Base-by-base conservation (phyloP, 2,113 vertebrate species). In the Onychostruthus taczanowskii region DNA sequence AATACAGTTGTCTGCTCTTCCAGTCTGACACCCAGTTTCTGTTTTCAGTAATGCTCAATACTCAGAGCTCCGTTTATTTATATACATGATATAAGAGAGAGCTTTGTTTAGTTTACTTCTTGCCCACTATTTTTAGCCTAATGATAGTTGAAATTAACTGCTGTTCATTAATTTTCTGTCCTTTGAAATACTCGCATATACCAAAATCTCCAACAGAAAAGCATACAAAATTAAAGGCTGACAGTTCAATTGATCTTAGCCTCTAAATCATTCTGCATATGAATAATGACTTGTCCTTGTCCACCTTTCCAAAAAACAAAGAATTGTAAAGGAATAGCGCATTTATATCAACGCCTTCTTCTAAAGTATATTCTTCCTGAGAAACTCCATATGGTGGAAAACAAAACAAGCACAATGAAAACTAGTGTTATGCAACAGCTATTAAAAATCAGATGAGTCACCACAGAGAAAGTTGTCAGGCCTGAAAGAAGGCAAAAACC, bases 361-460 rank as follows among this genome's bases (percentile, higher is more conserved):
- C 47, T 63, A 21, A 86, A 90, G 55, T 44, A 22, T 63, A 68
- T 67, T 88, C 79, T 95, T 37, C 67, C 62, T 26, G 75, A 92
- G 63, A 88, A 90, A 62, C 82, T 95, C 90, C 92, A 86, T 96
- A 94, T 95, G 92, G 90, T 73, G 22, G 49, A 64, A 93, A 96
- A 90, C 73, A 96, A 88, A 90, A 92, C 79, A 80, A 85, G 75
- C 21, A 94, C 88, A 95, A 90, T 81, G 80, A 93, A 88, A 94
- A 84, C 44, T 47, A 75, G 69, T 44, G 88, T 96, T 95, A 96
- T 84, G 85, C 88, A 93, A 95, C 27, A 75, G 58, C 88, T 94
- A 94, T 94, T 96, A 95, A 95, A 95, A 96, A 93, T 84, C 92
- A 91, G 87, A 90, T 96, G 91, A 96, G 69, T 95, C 91, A 97